Evolutionary conservation across 2,113 vertebrate species (phyloP).

Genomic region (Pseudonaja textilis): DNA sequence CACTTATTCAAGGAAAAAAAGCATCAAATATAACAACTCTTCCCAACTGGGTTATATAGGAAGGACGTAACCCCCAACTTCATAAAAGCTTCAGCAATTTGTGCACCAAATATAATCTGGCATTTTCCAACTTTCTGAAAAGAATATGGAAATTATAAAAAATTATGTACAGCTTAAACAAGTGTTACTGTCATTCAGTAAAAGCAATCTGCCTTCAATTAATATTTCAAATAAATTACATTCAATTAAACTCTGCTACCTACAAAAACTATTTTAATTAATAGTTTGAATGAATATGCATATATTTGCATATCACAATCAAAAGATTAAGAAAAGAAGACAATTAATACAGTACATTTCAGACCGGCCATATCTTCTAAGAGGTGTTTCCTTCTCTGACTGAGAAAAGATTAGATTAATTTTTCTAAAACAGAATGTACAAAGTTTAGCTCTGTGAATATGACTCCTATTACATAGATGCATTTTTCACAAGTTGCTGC

Average conservation of each 20-base stretch:
- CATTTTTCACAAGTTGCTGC: not conserved
- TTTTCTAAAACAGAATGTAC: not conserved
- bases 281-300: not conserved
- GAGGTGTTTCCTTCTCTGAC: not conserved
- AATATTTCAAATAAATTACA: not conserved
- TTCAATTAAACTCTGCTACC: not conserved
- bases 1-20: not conserved
- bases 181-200: not conserved
- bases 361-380: not conserved
- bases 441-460: not conserved
- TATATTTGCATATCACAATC: not conserved
- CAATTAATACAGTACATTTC: not conserved
- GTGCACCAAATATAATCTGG: not conserved
- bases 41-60: not conserved
- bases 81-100: not conserved
- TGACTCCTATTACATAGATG: not conserved
- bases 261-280: not conserved
- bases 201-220: not conserved
- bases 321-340: not conserved
- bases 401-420: not conserved
- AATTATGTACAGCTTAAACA: not conserved
- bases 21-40: not conserved
- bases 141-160: not conserved
- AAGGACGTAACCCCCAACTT: not conserved
- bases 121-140: not conserved